Evolutionary conservation across 2,797 vertebrate genomes (phyloP), one percentile per base, ranked within the genome.

Genomic region (Sebastiscus tertius): DNA sequence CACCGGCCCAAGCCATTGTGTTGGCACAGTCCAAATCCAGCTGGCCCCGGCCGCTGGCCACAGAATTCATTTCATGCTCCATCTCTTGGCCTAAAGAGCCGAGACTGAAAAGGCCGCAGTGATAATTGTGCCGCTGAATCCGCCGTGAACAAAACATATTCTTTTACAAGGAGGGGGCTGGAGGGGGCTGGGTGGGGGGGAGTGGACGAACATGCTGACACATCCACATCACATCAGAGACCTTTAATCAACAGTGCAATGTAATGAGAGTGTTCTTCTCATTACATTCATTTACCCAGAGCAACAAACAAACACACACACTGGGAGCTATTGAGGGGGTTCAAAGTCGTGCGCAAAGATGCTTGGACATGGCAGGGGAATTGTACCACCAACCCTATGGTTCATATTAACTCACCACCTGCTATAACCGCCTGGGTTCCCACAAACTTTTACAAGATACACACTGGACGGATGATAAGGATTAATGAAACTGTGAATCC

Each of bases 51-150:
- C 76, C 56, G 46, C 70, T 79, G 76, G 87, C 86, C 78, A 75
- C 89, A 90, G 84, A 90, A 87, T 88, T 85, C 77, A 93, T 93
- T 91, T 94, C 91, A 94, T 88, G 90, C 87, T 89, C 86, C 87
- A 83, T 90, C 88, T 89, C 84, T 86, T 77, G 71, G 82, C 76
- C 85, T 88, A 82, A 92, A 92, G 87, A 87, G 82, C 69, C 63
- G 66, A 75, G 82, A 77, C 83, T 82, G 87, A 90, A 85, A 79
- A 87, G 82, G 75, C 82, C 63, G 49, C 70, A 36, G 78, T 79
- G 86, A 88, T 92, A 91, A 91, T 85, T 88, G 87, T 84, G 64
- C 70, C 74, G 56, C 77, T 81, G 79, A 91, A 92, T 89, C 71
- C 22, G 33, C 72, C 77, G 79, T 81, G 87, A 88, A 90, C 67